Evolutionary conservation across 2,113 vertebrate species (phyloP), one percentile per base, ranked within the genome.

Genomic region (Labeo rohita): DNA sequence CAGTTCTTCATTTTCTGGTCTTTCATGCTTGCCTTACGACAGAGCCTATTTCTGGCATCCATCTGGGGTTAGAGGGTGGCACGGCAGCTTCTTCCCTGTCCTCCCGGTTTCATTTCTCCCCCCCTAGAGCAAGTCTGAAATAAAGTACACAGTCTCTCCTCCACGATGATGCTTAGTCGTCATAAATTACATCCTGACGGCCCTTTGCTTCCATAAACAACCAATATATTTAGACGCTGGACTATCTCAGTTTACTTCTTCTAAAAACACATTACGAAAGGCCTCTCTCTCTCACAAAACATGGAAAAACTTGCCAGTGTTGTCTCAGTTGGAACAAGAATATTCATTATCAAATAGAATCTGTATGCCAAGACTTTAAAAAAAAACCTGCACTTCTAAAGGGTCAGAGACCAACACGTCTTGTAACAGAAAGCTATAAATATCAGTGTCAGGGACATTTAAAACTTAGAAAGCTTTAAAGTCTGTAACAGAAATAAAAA

Each of bases 41-140:
- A 91, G 84, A 77, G 88, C 89, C 92, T 92, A 94, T 94, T 94
- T 92, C 90, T 92, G 92, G 92, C 93, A 88, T 87, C 87, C 87
- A 89, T 92, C 73, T 87, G 49, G 59, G 73, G 49, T 84, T 70
- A 77, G 85, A 88, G 88, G 89, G 89, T 88, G 87, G 82, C 85
- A 85, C 9, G 87, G 84, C 86, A 87, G 83, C 87, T 65, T n/a
- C 84, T 87, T 87, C 83, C 52, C 8, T 66, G 63, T 85, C 73
- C 80, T 83, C 43, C 70, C 7, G 83, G 87, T 90, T 92, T 92
- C 78, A 88, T 68, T 89, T 92, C 88, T 84, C 23, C 68, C 63
- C 63, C 63, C 68, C 82, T 54, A 73, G 78, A 86, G 85, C 76
- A 81, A 87, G 65, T 89, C 86, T 84, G 63, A 91, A 91, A 90